Evolutionary conservation across 1,140 invertebrate species (phyloP).

Genomic region (Batillaria attramentaria): DNA sequence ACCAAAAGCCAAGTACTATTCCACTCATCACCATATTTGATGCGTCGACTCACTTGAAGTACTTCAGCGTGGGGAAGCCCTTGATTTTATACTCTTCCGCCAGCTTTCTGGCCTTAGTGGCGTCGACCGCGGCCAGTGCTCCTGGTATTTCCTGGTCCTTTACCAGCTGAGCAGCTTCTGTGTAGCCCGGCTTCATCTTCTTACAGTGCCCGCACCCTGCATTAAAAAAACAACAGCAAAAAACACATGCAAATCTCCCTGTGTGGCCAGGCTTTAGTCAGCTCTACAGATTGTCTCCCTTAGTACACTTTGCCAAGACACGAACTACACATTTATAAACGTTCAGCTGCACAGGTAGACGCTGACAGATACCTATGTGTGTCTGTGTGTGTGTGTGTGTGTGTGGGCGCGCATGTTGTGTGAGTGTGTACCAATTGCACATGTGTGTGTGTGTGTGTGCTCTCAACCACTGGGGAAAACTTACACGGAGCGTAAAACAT

Average conservation of each 20-base stretch:
- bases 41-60: conserved; percentile 9
- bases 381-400: too few relatives aligned
- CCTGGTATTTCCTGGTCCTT: conserved; percentile 75
- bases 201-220: conserved; percentile 75
- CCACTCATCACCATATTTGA: neutral
- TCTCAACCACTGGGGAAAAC: conserved; percentile 21
- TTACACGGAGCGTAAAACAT: conserved; percentile 90
- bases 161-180: conserved; percentile 63
- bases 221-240: conserved; percentile 7
- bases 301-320: too few relatives aligned
- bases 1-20: neutral
- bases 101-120: conserved; percentile 81
- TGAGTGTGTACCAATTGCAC: neutral
- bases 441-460: neutral
- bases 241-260: too few relatives aligned
- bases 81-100: conserved; percentile 81
- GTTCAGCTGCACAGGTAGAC: neutral
- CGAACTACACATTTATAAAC: conserved; percentile 69
- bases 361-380: neutral
- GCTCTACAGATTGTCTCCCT: too few relatives aligned
- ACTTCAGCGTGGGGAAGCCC: conserved; percentile 82
- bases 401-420: too few relatives aligned
- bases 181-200: conserved; percentile 73
- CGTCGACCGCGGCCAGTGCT: conserved; percentile 86
- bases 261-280: too few relatives aligned